These are phyloP conservation scores for Lordiphosa andalusiaca DNA, from an alignment of 2,888 invertebrate genomes.

Conservation along the genomic window DNA sequence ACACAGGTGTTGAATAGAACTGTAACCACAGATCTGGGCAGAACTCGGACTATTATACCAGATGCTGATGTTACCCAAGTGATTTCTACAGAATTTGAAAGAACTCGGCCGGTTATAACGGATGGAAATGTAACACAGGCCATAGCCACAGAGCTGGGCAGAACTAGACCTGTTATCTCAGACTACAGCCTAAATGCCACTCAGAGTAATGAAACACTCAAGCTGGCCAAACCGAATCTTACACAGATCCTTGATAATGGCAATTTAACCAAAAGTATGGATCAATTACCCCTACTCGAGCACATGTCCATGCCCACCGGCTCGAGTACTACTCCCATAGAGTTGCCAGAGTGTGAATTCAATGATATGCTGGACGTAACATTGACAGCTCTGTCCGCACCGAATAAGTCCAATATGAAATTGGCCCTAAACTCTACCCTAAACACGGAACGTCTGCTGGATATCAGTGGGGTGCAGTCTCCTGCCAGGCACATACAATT, in stretches of 20 bases:
- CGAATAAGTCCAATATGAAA: conserved; percentile 76
- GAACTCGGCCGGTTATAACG: too few species aligned
- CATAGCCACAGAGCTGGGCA: background rate
- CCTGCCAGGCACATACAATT: conserved; percentile 68
- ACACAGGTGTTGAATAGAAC: too few species aligned
- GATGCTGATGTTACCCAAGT: background rate
- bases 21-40: background rate
- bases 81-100: background rate
- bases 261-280: conserved; percentile 54
- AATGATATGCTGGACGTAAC: conserved; percentile 59
- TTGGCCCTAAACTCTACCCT: conserved; percentile 77
- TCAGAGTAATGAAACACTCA: background rate
- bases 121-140: background rate
- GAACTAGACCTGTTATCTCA: too few species aligned
- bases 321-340: conserved; percentile 39
- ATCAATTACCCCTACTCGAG: conserved; percentile 67
- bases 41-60: background rate
- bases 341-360: conserved; percentile 14
- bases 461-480: conserved; percentile 62
- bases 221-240: background rate
- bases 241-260: conserved; percentile 1
- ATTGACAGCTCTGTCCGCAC: conserved; percentile 54
- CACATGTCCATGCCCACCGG: conserved; percentile 74
- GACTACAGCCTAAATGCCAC: too few species aligned
- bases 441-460: conserved; percentile 75